Base-by-base conservation (phyloP, 2,113 vertebrate species). In the Peromyscus leucopus region DNA sequence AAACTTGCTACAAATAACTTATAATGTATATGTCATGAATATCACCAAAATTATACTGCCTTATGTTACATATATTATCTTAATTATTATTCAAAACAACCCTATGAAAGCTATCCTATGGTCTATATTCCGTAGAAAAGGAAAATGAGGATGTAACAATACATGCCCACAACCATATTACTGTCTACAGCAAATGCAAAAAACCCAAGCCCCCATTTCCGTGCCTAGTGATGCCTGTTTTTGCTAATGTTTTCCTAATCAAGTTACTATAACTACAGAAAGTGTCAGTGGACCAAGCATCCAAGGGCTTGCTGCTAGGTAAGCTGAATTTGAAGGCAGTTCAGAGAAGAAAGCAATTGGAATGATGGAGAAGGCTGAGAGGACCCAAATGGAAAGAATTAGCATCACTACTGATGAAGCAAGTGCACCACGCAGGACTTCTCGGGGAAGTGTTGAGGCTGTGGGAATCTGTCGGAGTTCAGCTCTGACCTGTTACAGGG, bases 281-380 rank as follows among this genome's bases (percentile, higher is more conserved):
- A 59, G 24, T 55, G 36, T 5, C 69, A 39, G 8, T n/a, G 36
- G n/a, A 39, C 42, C 39, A 61, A 19, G 61, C n/a, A 91, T 72
- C 80, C 42, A 94, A 83, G 31, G n/a, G 24, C 39, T 91, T 89
- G 19, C 8, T 61, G 26, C 11, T 28, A 4, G 33, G 46, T 83
- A n/a, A 84, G 39, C 90, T 65, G 61, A 95, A 48, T 51, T 87
- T 88, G 80, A 51, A 92, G 69, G n/a, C 42, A 46, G 24, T 86
- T 69, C 79, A 76, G 74, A 91, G 3, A 46, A 85, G 42, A 91
- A 71, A 71, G n/a, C 15, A n/a, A 48, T 46, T 21, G 21, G 8
- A n/a, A 22, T 33, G 28, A 33, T 7, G 3, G 57, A 80, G 31
- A 80, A 36, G 36, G 39, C 24, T 74, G 5, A 10, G 28, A 92